Percentiles rank a stretch among this genome's conserved stretches.
These are phyloP conservation scores for Penaeus japonicus DNA, from an alignment of 1,140 invertebrate species.

Conservation along the genomic window DNA sequence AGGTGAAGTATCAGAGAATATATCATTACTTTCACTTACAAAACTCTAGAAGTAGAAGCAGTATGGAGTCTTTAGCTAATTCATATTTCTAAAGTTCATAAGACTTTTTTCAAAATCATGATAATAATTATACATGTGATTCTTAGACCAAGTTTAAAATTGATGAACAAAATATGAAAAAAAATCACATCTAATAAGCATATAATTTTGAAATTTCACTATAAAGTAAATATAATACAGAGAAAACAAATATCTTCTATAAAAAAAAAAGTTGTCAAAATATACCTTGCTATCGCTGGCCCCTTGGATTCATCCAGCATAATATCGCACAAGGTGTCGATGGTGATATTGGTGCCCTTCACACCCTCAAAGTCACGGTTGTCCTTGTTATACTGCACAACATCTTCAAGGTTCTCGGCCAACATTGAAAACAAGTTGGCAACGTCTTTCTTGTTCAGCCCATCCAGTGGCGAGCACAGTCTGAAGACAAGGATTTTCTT, in stretches of 20 bases:
- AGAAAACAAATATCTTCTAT: neutral
- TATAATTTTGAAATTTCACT: neutral
- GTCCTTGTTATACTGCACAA: conserved; percentile 95
- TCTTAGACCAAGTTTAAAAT: too few relatives aligned
- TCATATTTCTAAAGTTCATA: too few relatives aligned
- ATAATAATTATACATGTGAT: too few relatives aligned
- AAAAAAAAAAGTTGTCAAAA: neutral
- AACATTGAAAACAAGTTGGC: conserved; percentile 81
- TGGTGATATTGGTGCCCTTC: conserved; percentile 75
- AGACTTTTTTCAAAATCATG: too few relatives aligned
- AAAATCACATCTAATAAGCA: too few relatives aligned
- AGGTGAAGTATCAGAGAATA: conserved; percentile 61
- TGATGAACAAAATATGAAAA: too few relatives aligned
- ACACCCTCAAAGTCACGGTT: conserved; percentile 77
- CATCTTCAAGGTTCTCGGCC: conserved; percentile 77
- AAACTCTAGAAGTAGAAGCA: neutral
- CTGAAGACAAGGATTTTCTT: conserved; percentile 63
- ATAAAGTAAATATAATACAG: neutral
- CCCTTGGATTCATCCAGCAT: conserved; percentile 69
- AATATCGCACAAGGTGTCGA: conserved; percentile 80
- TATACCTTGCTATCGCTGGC: neutral
- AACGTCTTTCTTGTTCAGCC: conserved; percentile 74
- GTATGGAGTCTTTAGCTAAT: too few relatives aligned
- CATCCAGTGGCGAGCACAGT: conserved; percentile 79
- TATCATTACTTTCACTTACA: conserved; percentile 58